Base-by-base conservation (phyloP, 1,140 invertebrate genomes). In the Capitella teleta region DNA sequence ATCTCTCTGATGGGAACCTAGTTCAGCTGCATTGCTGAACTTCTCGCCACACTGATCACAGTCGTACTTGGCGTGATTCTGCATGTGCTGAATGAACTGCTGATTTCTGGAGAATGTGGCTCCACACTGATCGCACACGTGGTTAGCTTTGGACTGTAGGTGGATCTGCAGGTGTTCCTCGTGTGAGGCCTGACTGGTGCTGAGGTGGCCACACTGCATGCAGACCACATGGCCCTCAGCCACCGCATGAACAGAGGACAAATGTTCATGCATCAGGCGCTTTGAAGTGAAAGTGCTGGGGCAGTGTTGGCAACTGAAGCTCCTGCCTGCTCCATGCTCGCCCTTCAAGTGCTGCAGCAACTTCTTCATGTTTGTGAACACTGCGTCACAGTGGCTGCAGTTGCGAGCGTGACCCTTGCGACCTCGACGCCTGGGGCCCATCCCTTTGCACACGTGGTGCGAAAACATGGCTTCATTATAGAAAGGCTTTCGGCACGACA, bases 161-260 rank as follows among this genome's bases (percentile, higher is more conserved):
- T 67, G 65, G 12, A 51, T 47, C 26, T 47, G 44, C 36, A 57
- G 53, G 46, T 67, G 65, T 26, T 47, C 49, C 6, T 45, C 36
- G 26, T 57, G 60, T n/a, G 34, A 10, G 14, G 50, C 54, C 28
- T 56, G 34, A 38, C 57, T 55, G 5, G 55, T 48, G 19, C 46
- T 57, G 37, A 66, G 58, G 25, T 52, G 45, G 6, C 65, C 63
- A 59, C 65, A 67, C 49, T 52, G 55, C 19, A 51, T 19, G 49
- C 65, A 67, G 4, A 64, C 59, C 26, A 55, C 47, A 30, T 59
- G 58, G 1, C 57, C 56, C 12, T 55, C 52, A 8, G 61, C 56
- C 54, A 8, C 40, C 44, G 18, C 19, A 21, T 45, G 21, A 25
- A 24, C 10, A 10, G 16, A 10, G 16, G 10, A 34, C 32, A 34